These are phyloP conservation scores for Mythimna vitellina DNA, from an alignment of 2,888 invertebrate genomes.

Conservation along the genomic window DNA sequence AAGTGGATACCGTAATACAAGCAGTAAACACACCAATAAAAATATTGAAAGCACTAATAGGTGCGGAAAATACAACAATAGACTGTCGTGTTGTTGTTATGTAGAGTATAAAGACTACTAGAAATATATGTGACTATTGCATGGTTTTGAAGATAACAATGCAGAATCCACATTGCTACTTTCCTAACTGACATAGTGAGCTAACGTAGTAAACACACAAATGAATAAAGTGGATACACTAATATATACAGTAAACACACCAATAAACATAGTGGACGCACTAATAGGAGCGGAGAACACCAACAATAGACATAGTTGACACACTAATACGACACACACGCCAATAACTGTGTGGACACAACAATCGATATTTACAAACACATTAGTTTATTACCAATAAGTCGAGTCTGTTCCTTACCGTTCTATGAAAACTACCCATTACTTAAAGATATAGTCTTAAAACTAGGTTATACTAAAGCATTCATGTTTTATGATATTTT, in stretches of 20 bases:
- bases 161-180: background rate
- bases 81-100: background rate
- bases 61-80: background rate
- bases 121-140: background rate
- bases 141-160: background rate
- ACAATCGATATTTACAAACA: background rate
- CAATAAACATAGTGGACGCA: background rate
- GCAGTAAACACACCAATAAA: background rate
- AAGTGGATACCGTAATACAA: background rate
- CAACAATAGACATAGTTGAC: background rate
- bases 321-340: no score
- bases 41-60: background rate
- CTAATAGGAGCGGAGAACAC: background rate
- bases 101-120: background rate
- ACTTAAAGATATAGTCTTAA: constrained; percentile 11
- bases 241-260: background rate
- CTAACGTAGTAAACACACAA: background rate
- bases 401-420: background rate
- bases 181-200: background rate
- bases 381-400: background rate
- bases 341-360: background rate
- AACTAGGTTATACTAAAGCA: constrained; percentile 27
- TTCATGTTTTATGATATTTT: constrained; percentile 21
- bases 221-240: background rate
- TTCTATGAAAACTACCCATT: constrained; percentile 9